Percentiles rank a stretch among this genome's conserved stretches.
phyloP scores from a whole-genome alignment of 2,888 invertebrate species.

The Galerucella pusilla region DNA sequence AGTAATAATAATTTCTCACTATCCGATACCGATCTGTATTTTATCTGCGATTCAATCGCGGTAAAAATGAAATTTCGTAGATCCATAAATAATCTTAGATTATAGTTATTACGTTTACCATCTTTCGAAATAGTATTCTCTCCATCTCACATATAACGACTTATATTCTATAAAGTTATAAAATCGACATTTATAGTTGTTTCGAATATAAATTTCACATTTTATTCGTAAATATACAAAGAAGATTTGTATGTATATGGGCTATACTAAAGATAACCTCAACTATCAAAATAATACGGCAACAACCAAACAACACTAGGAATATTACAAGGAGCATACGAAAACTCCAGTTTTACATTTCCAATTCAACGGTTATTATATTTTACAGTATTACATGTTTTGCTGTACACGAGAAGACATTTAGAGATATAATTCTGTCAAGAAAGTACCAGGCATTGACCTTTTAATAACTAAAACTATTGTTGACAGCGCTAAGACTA shows the following conservation, averaged over 20 bases:
- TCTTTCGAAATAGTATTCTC: constrained; percentile 21
- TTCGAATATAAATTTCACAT: constrained; percentile 37
- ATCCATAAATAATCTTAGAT: constrained; percentile 35
- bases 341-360: not conserved
- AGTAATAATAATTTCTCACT: not conserved
- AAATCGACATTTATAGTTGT: constrained; percentile 43
- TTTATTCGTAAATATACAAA: constrained; percentile 39
- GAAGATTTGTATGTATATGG: constrained; percentile 37
- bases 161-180: constrained; percentile 38
- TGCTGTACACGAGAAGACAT: too few species aligned
- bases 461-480: too few species aligned
- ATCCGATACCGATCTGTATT: not conserved
- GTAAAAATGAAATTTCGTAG: constrained; percentile 21
- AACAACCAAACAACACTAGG: constrained; percentile 6
- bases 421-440: too few species aligned
- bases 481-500: too few species aligned
- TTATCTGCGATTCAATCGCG: not conserved
- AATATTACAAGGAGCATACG: not conserved
- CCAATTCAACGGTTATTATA: not conserved
- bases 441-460: too few species aligned
- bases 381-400: too few species aligned
- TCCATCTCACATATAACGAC: constrained; percentile 26
- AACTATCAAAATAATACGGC: constrained; percentile 36
- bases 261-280: constrained; percentile 34
- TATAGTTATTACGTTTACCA: constrained; percentile 36